A percentile compares a stretch with the other conserved stretches of the same genome.
Conservation (phyloP, 2,113 vertebrate genomes). For the Perccottus glenii region DNA sequence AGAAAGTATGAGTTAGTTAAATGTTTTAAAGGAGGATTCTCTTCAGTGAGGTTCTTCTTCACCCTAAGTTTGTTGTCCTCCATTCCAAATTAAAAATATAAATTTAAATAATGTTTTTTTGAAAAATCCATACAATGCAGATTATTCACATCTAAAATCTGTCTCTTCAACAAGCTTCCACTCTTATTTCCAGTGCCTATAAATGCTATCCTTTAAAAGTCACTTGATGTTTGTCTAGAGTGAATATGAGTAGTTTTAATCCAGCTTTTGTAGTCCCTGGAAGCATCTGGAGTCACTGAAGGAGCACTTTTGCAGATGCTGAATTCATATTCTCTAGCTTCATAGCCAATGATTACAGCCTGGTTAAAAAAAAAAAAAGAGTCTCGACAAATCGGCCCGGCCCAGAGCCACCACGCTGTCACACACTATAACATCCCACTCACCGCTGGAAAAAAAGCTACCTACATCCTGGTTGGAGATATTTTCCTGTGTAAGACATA, state of each 20-base stretch:
- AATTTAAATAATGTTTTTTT: not conserved
- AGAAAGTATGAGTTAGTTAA: no score
- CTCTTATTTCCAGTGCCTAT: not conserved
- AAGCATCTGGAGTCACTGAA: slow-evolving; percentile 69
- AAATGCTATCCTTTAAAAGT: slow-evolving; percentile 21
- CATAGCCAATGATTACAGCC: slow-evolving; percentile 68
- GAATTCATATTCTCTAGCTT: slow-evolving; percentile 55
- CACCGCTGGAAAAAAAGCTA: not conserved
- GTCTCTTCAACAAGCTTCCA: not conserved
- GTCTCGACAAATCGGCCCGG: slow-evolving; percentile 39
- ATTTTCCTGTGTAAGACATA: slow-evolving; percentile 12
- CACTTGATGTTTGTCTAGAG: slow-evolving; percentile 30
- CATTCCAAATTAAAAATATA: no score
- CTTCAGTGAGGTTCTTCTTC: no score
- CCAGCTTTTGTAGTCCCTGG: slow-evolving; percentile 42
- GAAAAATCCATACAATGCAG: not conserved
- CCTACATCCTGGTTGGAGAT: slow-evolving; percentile 6
- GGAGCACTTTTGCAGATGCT: slow-evolving; percentile 63
- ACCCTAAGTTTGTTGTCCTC: no score
- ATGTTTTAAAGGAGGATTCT: no score
- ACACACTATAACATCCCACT: slow-evolving; percentile 37
- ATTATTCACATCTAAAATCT: not conserved
- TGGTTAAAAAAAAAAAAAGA: slow-evolving; percentile 50
- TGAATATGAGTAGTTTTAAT: slow-evolving; percentile 44
- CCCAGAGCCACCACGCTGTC: slow-evolving; percentile 43